Percentiles rank a stretch among this genome's conserved stretches.
Conservation (phyloP, 2,797 vertebrate genomes). For the Vipera ursinii region DNA sequence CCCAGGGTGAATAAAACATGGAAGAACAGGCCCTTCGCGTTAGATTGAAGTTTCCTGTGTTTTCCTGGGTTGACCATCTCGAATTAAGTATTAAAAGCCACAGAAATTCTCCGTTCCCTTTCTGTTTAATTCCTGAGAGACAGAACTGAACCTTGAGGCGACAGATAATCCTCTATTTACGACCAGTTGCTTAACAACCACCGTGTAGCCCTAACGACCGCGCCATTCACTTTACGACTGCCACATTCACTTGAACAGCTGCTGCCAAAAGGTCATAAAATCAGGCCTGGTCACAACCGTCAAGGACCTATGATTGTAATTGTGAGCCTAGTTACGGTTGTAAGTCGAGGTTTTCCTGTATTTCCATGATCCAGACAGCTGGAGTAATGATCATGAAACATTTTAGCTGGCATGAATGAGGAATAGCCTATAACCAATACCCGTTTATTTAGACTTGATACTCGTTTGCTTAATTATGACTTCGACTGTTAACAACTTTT, state of each 20-base stretch:
- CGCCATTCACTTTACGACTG: not conserved
- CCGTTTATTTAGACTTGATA: not conserved
- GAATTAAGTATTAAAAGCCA: not conserved
- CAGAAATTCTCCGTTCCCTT: not conserved
- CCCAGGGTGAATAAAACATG: not conserved
- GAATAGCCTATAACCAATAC: not conserved
- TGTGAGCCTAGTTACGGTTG: not conserved
- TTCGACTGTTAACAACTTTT: conserved; percentile 31
- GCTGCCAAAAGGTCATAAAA: not conserved
- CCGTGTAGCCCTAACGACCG: not conserved
- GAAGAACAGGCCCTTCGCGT: not conserved
- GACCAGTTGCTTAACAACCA: not conserved
- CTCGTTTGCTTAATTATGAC: not conserved
- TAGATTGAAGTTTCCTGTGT: not conserved
- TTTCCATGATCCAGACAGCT: not conserved
- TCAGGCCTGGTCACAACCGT: not conserved
- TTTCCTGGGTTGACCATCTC: not conserved
- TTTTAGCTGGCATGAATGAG: not conserved
- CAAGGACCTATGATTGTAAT: not conserved
- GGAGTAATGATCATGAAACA: no score
- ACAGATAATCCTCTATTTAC: not conserved
- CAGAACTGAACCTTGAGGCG: not conserved
- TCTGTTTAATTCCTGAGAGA: no score
- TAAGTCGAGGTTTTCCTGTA: not conserved
- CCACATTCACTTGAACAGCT: not conserved